Evolutionary conservation across 2,797 vertebrate species (phyloP), one percentile per base, ranked within the genome.

Genomic region (Rhincodon typus): DNA sequence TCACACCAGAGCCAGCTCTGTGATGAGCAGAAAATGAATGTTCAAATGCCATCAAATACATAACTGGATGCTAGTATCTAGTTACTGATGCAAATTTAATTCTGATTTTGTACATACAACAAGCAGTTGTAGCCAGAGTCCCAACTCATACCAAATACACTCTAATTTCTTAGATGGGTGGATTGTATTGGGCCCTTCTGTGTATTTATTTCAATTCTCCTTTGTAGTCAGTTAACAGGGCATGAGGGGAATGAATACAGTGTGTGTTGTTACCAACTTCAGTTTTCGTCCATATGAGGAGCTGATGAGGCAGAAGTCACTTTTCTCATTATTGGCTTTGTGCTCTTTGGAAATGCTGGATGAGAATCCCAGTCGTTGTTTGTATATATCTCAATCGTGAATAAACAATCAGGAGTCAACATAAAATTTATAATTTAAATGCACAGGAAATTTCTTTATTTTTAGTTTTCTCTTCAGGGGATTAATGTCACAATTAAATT

Each of bases 401-500:
- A 42, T 17, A 10, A 94, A 53, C 70, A 53, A 74, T 94, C 94
- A 94, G 46, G 74, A 74, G 46, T 34, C 4, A 50, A 72, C 50
- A 17, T 46, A 72, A 94, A 94, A 34, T 46, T 6, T 94, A 70
- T 70, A 69, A 72, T 94, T 46, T 50, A 53, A 67, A 66, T 53
- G 42, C 69, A 53, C 21, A 94, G 94, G 69, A 74, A 94, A 94
- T 94, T 6, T 72, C 46, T 17, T 94, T 70, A 70, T 70, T 74
- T 94, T 94, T 74, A 53, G 94, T 74, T 94, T 74, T 70, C 42
- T 93, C 90, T 53, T 95, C 69, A 50, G 42, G 94, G 42, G 70
- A 95, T 95, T 95, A 72, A 95, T 17, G 53, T 95, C 25, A 34
- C 70, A 95, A 95, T 74, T 77, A 74, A 95, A 74, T 95, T 53